These are phyloP conservation scores for Macroglossus sobrinus DNA, from an alignment of 2,113 vertebrate species.

Conservation along the genomic window DNA sequence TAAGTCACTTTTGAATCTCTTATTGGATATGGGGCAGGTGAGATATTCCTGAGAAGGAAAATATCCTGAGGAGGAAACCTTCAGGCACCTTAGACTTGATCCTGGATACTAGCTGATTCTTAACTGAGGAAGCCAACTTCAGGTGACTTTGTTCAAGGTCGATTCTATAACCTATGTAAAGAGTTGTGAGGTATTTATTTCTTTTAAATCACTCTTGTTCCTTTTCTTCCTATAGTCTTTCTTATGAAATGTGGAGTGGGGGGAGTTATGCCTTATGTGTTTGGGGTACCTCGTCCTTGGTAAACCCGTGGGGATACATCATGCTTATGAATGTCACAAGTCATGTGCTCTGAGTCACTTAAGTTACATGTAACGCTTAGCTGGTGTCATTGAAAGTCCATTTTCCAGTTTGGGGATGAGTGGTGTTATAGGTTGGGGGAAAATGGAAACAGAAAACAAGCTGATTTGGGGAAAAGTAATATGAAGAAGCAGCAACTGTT, in stretches of 20 bases:
- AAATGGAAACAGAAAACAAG: neutral
- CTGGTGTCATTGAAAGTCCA: neutral
- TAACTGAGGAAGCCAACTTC: neutral
- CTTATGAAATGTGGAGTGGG: neutral
- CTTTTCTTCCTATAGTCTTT: neutral
- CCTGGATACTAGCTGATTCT: neutral
- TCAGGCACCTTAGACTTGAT: too few species aligned
- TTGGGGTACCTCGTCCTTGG: neutral
- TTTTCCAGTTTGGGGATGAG: neutral
- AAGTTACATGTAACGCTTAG: neutral
- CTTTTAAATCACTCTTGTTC: neutral
- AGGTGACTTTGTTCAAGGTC: neutral
- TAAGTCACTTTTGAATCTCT: neutral
- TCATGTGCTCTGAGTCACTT: rapidly evolving
- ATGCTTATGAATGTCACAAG: neutral
- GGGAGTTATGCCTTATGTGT: neutral
- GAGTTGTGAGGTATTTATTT: neutral
- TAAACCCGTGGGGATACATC: rapidly evolving
- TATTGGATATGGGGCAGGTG: neutral
- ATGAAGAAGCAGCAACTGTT: neutral
- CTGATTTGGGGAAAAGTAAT: neutral
- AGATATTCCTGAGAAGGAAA: neutral
- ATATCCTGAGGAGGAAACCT: neutral
- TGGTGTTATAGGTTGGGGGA: neutral
- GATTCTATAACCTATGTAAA: neutral